phyloP scores from a whole-genome alignment of 2,797 vertebrate species.

The Graptemys geographica region DNA sequence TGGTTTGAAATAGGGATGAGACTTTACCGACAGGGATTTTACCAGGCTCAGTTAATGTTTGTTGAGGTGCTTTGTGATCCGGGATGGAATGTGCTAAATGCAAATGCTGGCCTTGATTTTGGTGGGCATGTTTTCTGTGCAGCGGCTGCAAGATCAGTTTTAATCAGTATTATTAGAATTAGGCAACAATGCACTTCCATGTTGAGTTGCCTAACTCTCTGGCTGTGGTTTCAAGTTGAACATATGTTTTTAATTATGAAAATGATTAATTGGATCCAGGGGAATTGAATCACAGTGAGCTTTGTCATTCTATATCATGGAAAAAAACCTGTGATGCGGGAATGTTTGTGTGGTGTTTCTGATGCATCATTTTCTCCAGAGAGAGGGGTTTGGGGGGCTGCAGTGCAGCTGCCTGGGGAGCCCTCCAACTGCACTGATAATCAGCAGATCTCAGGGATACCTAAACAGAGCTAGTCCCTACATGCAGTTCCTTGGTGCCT shows the following conservation, averaged over 20 bases:
- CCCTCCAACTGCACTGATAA: neutral
- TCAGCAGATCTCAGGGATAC: neutral
- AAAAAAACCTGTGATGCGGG: neutral
- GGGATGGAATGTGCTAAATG: neutral
- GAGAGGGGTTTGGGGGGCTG: neutral
- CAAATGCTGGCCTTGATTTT: neutral
- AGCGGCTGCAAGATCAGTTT: conserved; percentile 11
- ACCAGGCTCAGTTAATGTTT: neutral
- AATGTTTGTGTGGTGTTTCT: neutral
- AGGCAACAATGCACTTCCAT: neutral
- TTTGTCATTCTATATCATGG: neutral
- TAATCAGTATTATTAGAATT: conserved; percentile 50
- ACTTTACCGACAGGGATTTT: neutral
- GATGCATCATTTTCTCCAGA: neutral
- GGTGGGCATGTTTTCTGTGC: conserved; percentile 14
- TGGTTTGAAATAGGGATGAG: neutral
- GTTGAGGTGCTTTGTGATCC: neutral
- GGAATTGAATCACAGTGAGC: conserved; percentile 60
- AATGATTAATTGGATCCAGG: conserved; percentile 62
- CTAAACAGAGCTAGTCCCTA: neutral
- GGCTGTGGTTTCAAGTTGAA: conserved; percentile 72
- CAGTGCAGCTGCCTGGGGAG: neutral
- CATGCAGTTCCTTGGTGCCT: neutral
- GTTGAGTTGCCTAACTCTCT: conserved; percentile 52
- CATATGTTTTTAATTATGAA: conserved; percentile 76